Base-by-base conservation (phyloP, 1,140 invertebrate genomes). In the Leptinotarsa lineolata region DNA sequence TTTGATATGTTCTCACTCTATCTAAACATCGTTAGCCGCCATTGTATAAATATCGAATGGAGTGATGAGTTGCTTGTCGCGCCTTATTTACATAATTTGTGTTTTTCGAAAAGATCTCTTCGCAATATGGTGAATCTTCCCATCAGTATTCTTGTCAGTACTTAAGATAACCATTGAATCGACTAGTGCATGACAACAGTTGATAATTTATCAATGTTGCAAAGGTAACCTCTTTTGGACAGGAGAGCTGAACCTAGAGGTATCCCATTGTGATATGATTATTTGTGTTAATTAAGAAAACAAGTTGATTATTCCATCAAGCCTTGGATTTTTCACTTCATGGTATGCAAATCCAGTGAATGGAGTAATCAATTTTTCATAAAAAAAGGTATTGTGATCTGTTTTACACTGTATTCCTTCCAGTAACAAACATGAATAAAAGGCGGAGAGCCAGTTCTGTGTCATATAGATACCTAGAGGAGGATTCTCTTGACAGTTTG, bases 391-490 rank as follows among this genome's bases (percentile, higher is more conserved):
- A 39, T 39, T 39, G 30, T 39, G 30, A 39, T 11, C 30, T 39
- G 30, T 8, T 39, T 39, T 39, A 39, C 6, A 39, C 30, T 39
- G 30, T 39, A 39, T 39, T 39, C 30, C 30, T 54, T 63, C 20
- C 61, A 63, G 61, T 20, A 16, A 20, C 66, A 68, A 76, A 68
- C 16, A 85, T 85, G 84, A 85, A 81, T 77, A 85, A 85, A 76
- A 73, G 84, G 66, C 72, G 83, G 67, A 75, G 84, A 73, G 81
- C 83, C 59, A 92, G 91, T 48, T 92, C 91, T 18, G 90, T 89
- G 30, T 89, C 91, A 54, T 54, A 54, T 81, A 87, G 90, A 18
- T 89, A 89, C 5, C 88, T 87, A 64, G 88, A 90, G 73, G 89
- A 90, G 76, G 89, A 83, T 76, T 84, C 80, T 59, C 61, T 83